Conservation (phyloP, 64 coral and sea anemone species). For the Catalaphyllia jardinei region DNA sequence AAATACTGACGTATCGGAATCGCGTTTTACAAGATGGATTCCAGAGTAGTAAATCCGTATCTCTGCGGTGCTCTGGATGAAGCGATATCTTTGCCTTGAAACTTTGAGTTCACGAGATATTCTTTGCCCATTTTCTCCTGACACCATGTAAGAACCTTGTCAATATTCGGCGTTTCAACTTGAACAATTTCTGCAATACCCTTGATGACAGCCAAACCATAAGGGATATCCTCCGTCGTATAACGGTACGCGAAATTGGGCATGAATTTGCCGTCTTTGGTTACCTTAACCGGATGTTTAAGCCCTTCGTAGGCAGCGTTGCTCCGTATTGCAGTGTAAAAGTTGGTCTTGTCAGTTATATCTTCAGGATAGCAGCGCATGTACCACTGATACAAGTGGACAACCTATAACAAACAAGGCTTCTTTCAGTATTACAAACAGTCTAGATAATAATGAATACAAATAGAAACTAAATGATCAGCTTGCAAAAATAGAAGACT, state of each 20-base stretch:
- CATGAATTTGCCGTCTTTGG: background rate
- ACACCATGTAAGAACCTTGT: slow-evolving; percentile 44
- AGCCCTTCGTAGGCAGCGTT: slow-evolving; percentile 12
- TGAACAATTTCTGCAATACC: slow-evolving; percentile 64
- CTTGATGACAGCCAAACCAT: slow-evolving; percentile 22
- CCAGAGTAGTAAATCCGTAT: slow-evolving; percentile 30
- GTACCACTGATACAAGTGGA: background rate
- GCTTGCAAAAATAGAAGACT: no score
- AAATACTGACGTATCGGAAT: no score
- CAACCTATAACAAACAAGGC: background rate
- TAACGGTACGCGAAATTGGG: slow-evolving; percentile 3
- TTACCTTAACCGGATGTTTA: background rate
- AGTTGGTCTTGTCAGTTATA: background rate
- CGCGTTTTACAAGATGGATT: background rate
- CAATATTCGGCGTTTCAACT: slow-evolving; percentile 51
- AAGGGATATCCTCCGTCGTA: background rate
- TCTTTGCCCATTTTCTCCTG: no score
- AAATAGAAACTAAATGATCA: no score
- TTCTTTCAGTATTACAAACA: background rate
- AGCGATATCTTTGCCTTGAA: slow-evolving; percentile 59
- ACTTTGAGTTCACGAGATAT: slow-evolving; percentile 39
- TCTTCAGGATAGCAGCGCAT: background rate
- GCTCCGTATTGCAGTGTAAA: background rate
- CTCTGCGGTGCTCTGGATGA: slow-evolving; percentile 53
- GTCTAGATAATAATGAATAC: no score